Conservation (phyloP, 2,113 vertebrate species). For the Osmerus eperlanus region DNA sequence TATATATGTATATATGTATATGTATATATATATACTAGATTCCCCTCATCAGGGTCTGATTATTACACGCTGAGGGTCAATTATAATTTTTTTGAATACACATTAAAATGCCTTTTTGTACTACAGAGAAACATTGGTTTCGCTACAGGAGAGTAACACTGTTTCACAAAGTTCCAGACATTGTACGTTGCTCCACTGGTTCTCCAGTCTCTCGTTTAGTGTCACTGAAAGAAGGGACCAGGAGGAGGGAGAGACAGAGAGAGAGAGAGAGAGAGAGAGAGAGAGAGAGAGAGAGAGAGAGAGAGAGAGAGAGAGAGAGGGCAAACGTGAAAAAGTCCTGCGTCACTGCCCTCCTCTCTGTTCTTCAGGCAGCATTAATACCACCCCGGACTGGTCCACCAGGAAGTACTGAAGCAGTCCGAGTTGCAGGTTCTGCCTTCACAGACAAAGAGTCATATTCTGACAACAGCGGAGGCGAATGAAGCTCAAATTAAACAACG, state of each 20-base stretch:
- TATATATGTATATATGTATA: conserved; percentile 59
- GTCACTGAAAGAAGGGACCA: conserved; percentile 28
- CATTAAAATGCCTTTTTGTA: conserved; percentile 46
- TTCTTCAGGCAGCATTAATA: conserved; percentile 9
- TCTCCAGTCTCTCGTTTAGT: neutral
- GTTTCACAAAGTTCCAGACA: neutral
- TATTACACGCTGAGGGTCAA: conserved; percentile 55
- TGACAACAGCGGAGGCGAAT: conserved; percentile 13
- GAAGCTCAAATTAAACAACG: conserved; percentile 14
- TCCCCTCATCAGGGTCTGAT: conserved; percentile 42
- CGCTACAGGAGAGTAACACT: conserved; percentile 43
- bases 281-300: neutral
- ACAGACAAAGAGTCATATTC: neutral
- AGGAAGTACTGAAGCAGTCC: conserved; percentile 7
- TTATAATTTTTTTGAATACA: conserved; percentile 60
- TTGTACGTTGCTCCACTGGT: neutral
- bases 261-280: neutral
- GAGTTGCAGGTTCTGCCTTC: neutral
- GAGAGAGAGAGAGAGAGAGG: neutral
- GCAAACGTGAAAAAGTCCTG: no score
- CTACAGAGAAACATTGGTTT: conserved; percentile 28
- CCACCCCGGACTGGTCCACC: conserved; percentile 13
- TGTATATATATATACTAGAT: conserved; percentile 58
- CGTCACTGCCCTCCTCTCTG: neutral
- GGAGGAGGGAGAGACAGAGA: neutral